A percentile compares a stretch with the other conserved stretches of the same genome.
These are phyloP conservation scores for Protaetia brevitarsis DNA, from an alignment of 1,140 invertebrate genomes.

Conservation along the genomic window DNA sequence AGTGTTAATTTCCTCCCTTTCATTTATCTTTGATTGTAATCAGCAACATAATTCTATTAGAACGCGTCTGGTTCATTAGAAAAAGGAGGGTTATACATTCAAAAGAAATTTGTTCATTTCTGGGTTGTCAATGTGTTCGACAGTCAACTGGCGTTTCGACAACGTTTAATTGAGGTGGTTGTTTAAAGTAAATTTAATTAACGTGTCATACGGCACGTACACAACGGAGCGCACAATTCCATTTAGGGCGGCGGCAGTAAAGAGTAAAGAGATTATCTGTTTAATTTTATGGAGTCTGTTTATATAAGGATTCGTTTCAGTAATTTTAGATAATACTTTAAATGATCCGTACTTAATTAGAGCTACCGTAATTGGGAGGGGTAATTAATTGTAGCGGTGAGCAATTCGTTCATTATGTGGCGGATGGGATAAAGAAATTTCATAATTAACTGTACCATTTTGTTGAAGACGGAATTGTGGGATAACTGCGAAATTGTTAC, in stretches of 20 bases:
- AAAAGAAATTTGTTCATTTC: constrained; percentile 16
- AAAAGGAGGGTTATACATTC: constrained; percentile 4
- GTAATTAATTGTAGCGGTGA: neutral
- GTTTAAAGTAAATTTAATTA: constrained; percentile 18
- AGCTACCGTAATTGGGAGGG: neutral
- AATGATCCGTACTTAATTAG: neutral
- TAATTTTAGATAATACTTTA: constrained; percentile 13
- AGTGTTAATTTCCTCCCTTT: neutral
- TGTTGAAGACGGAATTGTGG: neutral
- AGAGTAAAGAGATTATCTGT: constrained; percentile 9
- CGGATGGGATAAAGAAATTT: neutral
- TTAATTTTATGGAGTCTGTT: neutral
- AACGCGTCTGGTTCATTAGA: neutral
- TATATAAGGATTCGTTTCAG: neutral
- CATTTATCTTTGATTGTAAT: neutral
- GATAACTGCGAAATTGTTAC: too few relatives aligned
- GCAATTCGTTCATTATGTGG: neutral
- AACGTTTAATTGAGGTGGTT: constrained; percentile 10
- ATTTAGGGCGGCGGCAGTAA: neutral
- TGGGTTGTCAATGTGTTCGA: neutral
- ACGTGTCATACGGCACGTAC: neutral
- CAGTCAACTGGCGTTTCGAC: constrained; percentile 9
- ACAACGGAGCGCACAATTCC: neutral
- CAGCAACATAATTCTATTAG: neutral
- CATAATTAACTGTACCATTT: neutral